Evolutionary conservation across 2,888 invertebrate species (phyloP).

Genomic region (Drepanosiphum platanoidis): DNA sequence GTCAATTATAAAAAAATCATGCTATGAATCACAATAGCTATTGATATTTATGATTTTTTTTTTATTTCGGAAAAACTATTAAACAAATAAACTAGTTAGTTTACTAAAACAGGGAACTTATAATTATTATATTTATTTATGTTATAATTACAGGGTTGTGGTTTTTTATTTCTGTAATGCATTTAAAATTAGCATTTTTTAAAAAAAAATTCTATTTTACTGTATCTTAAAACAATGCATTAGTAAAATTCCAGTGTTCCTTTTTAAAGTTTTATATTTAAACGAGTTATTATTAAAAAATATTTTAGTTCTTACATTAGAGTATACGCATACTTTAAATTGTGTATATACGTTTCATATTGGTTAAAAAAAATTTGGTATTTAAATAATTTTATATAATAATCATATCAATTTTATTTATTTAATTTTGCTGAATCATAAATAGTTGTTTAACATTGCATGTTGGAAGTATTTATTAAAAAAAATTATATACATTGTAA

Average conservation of each 20-base stretch:
- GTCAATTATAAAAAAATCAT: slow-evolving; percentile 31
- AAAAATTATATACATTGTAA: not conserved
- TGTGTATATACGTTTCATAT: not conserved
- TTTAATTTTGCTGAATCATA: not conserved
- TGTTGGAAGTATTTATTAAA: not conserved
- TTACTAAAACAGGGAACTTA: not conserved
- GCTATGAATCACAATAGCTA: not conserved
- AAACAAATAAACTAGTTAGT: not conserved
- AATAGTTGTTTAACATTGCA: not conserved
- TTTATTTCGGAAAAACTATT: not conserved
- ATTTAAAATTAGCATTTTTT: not conserved
- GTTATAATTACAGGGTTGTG: slow-evolving; percentile 1
- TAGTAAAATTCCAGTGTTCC: no score
- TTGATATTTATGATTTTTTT: not conserved
- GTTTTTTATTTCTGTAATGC: not conserved
- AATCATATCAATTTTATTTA: not conserved
- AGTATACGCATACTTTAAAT: no score
- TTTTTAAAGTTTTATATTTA: not conserved
- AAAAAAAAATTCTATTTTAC: no score
- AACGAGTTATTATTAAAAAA: not conserved
- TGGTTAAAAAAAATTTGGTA: not conserved
- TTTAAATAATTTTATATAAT: not conserved
- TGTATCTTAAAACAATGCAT: no score
- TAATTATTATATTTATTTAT: slow-evolving; percentile 16
- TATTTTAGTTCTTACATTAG: not conserved